A percentile compares a stretch with the other conserved stretches of the same genome.
Conservation (phyloP, 1,140 invertebrate genomes). For the Achroia grisella region DNA sequence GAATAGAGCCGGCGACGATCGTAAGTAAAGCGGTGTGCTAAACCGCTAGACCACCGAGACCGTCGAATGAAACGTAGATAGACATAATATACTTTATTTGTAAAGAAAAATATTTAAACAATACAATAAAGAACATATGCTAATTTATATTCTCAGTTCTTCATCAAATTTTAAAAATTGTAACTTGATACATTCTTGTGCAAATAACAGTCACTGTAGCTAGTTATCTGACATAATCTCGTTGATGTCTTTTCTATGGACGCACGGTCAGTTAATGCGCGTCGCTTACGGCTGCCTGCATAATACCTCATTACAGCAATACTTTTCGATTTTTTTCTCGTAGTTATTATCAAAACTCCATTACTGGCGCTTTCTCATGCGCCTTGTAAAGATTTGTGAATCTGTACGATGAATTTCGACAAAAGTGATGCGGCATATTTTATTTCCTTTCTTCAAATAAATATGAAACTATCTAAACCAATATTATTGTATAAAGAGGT, state of each 20-base stretch:
- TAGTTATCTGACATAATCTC: constrained; percentile 1
- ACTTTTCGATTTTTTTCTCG: neutral
- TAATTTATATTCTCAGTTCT: neutral
- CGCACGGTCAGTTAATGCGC: neutral
- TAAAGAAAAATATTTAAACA: neutral
- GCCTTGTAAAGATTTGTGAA: no score
- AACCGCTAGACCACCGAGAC: no score
- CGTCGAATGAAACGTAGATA: no score
- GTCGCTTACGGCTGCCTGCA: no score
- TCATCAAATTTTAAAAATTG: neutral
- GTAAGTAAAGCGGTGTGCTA: no score
- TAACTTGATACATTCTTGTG: neutral
- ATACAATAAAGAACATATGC: neutral
- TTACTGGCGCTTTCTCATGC: neutral
- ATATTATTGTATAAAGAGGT: no score
- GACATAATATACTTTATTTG: no score
- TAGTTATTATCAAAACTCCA: neutral
- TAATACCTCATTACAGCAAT: neutral
- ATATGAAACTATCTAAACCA: no score
- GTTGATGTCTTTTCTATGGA: constrained; percentile 24
- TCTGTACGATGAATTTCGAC: neutral
- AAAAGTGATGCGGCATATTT: no score
- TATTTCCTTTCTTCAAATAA: no score
- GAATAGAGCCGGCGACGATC: no score
- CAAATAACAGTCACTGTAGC: neutral